phyloP scores from a whole-genome alignment of 2,113 vertebrate genomes.

The Trachemys scripta region DNA sequence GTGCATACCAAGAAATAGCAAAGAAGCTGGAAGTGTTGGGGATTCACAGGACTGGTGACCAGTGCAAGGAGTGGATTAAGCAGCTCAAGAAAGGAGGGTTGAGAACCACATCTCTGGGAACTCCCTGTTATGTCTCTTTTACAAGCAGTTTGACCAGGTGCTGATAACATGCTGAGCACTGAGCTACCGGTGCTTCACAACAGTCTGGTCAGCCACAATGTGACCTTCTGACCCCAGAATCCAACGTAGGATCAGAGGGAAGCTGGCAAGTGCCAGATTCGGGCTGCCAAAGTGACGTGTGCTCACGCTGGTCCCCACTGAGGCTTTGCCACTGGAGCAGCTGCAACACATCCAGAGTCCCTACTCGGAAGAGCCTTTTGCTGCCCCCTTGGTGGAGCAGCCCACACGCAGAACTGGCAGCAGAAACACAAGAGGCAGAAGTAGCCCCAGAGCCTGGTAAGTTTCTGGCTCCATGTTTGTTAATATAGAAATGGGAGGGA shows the following conservation, averaged over 20 bases:
- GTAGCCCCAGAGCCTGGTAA: neutral
- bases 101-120: too few relatives aligned
- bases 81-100: too few relatives aligned
- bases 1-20: too few relatives aligned
- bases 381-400: neutral
- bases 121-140: too few relatives aligned
- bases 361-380: neutral
- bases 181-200: too few relatives aligned
- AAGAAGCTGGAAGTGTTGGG: too few relatives aligned
- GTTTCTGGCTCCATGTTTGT: neutral
- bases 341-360: neutral
- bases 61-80: too few relatives aligned
- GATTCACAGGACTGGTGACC: too few relatives aligned
- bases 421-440: neutral
- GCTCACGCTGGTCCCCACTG: neutral
- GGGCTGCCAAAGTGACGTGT: neutral
- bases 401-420: neutral
- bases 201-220: neutral
- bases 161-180: too few relatives aligned
- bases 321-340: neutral
- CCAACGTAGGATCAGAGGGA: neutral
- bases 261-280: neutral
- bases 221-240: neutral
- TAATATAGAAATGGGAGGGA: neutral
- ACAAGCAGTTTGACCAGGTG: too few relatives aligned